Percentiles rank a stretch among this genome's conserved stretches.
These are phyloP conservation scores for Echeneis naucrates DNA, from an alignment of 2,797 vertebrate species.

Conservation along the genomic window DNA sequence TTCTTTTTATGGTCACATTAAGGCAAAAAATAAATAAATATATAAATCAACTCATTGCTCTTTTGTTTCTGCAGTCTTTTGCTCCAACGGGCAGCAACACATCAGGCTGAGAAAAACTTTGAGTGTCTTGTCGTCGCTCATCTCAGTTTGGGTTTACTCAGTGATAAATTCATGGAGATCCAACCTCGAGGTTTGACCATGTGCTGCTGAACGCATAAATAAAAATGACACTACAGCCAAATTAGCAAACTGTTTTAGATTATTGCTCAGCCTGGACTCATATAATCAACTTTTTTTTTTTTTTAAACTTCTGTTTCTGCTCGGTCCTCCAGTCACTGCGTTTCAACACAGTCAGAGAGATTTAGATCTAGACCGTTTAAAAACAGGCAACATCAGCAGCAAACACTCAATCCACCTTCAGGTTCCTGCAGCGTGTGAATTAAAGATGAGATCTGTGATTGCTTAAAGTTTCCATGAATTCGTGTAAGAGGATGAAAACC, in stretches of 20 bases:
- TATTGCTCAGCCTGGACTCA: slow-evolving; percentile 27
- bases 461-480: slow-evolving; percentile 17
- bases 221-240: background rate
- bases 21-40: background rate
- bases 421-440: background rate
- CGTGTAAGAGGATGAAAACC: background rate
- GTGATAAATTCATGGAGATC: background rate
- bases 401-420: background rate
- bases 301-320: too few species aligned
- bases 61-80: slow-evolving; percentile 10
- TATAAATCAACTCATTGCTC: slow-evolving; percentile 1
- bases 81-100: slow-evolving; percentile 4
- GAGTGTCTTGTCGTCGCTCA: slow-evolving; percentile 51
- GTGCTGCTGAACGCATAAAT: background rate
- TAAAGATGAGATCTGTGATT: slow-evolving; percentile 4
- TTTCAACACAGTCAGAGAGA: background rate
- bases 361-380: background rate
- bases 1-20: background rate
- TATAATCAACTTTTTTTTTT: slow-evolving; percentile 22
- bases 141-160: slow-evolving; percentile 31
- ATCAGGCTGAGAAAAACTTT: slow-evolving; percentile 37
- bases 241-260: background rate
- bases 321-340: background rate
- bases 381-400: background rate
- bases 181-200: background rate